These are phyloP conservation scores for Gadopsis bispinosus DNA, from an alignment of 2,797 vertebrate species.

Conservation along the genomic window DNA sequence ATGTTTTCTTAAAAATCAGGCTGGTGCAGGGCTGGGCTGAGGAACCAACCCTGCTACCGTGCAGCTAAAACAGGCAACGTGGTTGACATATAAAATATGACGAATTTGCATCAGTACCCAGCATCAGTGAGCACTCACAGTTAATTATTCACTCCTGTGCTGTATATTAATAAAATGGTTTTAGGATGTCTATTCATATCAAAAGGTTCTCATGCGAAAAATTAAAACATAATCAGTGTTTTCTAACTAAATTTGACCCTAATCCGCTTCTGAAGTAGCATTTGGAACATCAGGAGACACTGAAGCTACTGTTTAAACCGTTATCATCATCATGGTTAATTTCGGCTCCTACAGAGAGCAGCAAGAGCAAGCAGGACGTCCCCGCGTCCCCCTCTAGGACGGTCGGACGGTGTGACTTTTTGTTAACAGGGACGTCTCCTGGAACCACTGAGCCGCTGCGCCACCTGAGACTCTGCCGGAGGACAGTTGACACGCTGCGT, in stretches of 20 bases:
- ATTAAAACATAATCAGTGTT: neutral
- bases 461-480: conserved; percentile 6
- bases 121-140: conserved; percentile 12
- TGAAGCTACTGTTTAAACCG: neutral
- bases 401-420: neutral
- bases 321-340: neutral
- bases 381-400: neutral
- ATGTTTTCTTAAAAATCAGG: neutral
- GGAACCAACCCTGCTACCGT: neutral
- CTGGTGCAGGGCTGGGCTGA: conserved; percentile 2
- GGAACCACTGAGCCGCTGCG: neutral
- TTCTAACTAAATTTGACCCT: neutral
- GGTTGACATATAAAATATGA: conserved; percentile 31
- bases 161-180: conserved; percentile 28
- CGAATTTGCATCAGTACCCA: conserved; percentile 23
- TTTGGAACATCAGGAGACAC: neutral
- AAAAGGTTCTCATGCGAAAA: too few relatives aligned
- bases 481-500: neutral
- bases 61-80: neutral
- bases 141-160: conserved; percentile 48
- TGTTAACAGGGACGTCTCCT: conserved; percentile 5
- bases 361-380: neutral
- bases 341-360: neutral
- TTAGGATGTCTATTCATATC: conserved; percentile 1
- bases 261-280: neutral